These are phyloP conservation scores for Rutpela maculata DNA, from an alignment of 2,888 invertebrate species.

Conservation along the genomic window DNA sequence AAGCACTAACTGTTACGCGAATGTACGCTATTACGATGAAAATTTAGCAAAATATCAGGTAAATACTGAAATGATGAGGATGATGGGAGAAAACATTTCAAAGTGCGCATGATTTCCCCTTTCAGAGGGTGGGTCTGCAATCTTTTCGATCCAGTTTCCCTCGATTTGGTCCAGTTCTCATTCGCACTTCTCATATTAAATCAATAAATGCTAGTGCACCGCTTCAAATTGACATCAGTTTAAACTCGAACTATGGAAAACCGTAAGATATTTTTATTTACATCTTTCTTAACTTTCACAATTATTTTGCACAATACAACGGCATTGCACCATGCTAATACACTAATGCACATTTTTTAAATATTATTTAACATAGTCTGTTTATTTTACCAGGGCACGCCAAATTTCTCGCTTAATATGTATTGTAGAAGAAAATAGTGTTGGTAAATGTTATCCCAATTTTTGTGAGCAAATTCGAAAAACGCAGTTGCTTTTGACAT, in stretches of 20 bases:
- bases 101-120: constrained; percentile 43
- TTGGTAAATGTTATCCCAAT: too few species aligned
- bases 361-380: too few species aligned
- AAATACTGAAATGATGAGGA: constrained; percentile 54
- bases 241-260: constrained; percentile 55
- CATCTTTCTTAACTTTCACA: neutral
- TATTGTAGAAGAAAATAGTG: too few species aligned
- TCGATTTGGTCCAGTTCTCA: constrained; percentile 63
- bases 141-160: constrained; percentile 63
- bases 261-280: constrained; percentile 51
- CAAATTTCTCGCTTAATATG: too few species aligned
- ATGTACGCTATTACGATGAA: constrained; percentile 44
- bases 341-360: too few species aligned
- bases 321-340: neutral
- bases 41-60: constrained; percentile 58
- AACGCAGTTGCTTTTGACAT: too few species aligned
- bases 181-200: constrained; percentile 16
- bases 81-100: neutral
- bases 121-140: constrained; percentile 55
- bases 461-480: too few species aligned
- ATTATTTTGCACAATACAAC: neutral
- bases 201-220: constrained; percentile 30
- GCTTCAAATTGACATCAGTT: neutral
- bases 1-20: constrained; percentile 53
- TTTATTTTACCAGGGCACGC: too few species aligned